A percentile compares a stretch with the other conserved stretches of the same genome.
phyloP scores from a whole-genome alignment of 35 echinoderm and acorn worm species.

The Apostichopus japonicus region DNA sequence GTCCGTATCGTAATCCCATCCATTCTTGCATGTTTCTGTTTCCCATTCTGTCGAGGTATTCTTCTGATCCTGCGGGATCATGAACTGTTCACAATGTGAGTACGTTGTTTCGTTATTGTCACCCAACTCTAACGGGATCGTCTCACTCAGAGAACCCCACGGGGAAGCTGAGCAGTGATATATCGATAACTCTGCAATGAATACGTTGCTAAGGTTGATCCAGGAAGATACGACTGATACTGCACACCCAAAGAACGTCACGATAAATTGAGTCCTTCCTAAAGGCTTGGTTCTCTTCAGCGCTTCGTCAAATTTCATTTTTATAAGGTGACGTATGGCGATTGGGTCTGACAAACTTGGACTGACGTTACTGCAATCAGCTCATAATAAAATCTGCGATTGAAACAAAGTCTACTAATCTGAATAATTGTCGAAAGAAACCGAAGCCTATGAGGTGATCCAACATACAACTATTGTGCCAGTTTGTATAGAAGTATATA shows the following conservation, averaged over 20 bases:
- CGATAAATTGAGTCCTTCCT: background rate
- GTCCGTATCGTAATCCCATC: constrained; percentile 4
- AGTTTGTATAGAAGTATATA: too few species aligned
- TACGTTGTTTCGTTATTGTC: background rate
- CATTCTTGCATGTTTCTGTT: background rate
- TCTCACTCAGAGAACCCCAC: background rate
- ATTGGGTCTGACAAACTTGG: background rate
- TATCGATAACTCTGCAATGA: background rate
- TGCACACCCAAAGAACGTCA: background rate
- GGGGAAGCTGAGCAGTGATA: background rate
- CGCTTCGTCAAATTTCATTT: background rate
- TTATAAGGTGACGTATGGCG: background rate
- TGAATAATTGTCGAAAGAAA: too few species aligned
- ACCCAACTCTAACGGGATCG: background rate
- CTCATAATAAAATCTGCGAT: too few species aligned
- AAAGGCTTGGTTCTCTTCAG: background rate
- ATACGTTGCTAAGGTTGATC: constrained; percentile 26
- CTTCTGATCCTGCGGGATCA: background rate
- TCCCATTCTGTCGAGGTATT: background rate
- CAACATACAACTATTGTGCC: too few species aligned
- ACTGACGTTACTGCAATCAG: too few species aligned
- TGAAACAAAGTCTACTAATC: too few species aligned
- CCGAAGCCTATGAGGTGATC: too few species aligned
- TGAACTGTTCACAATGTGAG: background rate
- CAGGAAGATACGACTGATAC: background rate